Conservation (phyloP, 2,888 invertebrate species). For the Limnephilus lunatus region DNA sequence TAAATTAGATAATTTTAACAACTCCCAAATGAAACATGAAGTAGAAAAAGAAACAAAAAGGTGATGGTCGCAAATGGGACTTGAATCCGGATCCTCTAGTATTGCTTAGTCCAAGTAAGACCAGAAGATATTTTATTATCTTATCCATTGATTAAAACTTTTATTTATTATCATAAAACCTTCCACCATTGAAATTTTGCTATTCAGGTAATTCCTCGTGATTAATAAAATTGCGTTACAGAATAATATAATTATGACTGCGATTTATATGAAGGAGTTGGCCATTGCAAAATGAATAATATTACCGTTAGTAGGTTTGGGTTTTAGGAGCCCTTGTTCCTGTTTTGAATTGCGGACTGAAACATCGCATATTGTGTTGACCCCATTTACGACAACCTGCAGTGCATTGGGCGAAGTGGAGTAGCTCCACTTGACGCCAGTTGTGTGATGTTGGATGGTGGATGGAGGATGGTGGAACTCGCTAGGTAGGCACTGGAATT, state of each 20-base stretch:
- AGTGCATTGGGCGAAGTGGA: neutral
- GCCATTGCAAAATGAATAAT: neutral
- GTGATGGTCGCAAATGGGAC: no score
- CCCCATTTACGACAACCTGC: constrained; percentile 35
- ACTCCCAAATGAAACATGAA: no score
- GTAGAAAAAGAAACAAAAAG: no score
- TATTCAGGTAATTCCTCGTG: neutral
- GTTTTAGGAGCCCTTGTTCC: constrained; percentile 49
- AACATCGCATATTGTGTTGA: constrained; percentile 14
- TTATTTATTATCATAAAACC: no score
- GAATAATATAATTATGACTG: no score
- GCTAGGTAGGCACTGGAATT: neutral
- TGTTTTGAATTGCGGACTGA: constrained; percentile 57
- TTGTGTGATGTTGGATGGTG: neutral
- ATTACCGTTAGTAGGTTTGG: neutral
- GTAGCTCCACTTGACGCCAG: constrained; percentile 19
- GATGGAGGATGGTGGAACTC: neutral
- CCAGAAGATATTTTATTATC: no score
- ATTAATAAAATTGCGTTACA: neutral
- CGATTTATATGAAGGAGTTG: neutral
- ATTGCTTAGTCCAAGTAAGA: no score
- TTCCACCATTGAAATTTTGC: no score
- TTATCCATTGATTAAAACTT: no score
- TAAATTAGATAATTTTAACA: no score
- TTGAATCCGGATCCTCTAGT: no score